Conservation (phyloP, 2,797 vertebrate species). For the Chelmon rostratus region DNA sequence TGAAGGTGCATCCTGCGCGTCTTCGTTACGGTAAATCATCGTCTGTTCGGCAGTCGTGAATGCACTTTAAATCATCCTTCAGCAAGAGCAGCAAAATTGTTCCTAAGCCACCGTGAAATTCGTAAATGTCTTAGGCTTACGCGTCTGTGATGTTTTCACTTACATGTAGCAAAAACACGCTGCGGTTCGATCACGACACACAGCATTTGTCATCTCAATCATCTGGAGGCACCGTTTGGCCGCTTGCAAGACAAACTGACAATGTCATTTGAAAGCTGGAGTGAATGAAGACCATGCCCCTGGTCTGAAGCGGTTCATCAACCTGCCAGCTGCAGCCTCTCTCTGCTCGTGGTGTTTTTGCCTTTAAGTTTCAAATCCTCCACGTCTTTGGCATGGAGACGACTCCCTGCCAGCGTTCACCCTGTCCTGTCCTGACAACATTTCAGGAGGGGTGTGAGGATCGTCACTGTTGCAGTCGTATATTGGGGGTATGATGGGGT, state of each 20-base stretch:
- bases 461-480: background rate
- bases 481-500: background rate
- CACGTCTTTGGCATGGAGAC: background rate
- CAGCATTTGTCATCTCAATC: conserved; percentile 64
- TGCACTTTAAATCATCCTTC: conserved; percentile 55
- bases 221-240: conserved; percentile 58
- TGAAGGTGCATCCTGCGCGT: conserved; percentile 38
- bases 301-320: conserved; percentile 54
- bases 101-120: conserved; percentile 64
- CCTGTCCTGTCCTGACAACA: background rate
- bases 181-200: conserved; percentile 43
- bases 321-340: conserved; percentile 39
- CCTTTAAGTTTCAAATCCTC: conserved; percentile 21
- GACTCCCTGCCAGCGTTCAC: background rate
- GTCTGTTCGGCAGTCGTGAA: conserved; percentile 25
- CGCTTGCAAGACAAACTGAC: conserved; percentile 62
- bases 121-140: conserved; percentile 46
- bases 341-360: conserved; percentile 22
- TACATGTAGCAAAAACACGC: background rate
- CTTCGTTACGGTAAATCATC: conserved; percentile 35
- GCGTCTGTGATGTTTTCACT: conserved; percentile 55
- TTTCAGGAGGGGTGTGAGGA: background rate
- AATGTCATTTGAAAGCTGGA: conserved; percentile 57
- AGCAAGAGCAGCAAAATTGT: conserved; percentile 48
- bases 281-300: conserved; percentile 45